Evolutionary conservation across 1,140 invertebrate genomes (phyloP).

Genomic region (Trichonephila clavata): DNA sequence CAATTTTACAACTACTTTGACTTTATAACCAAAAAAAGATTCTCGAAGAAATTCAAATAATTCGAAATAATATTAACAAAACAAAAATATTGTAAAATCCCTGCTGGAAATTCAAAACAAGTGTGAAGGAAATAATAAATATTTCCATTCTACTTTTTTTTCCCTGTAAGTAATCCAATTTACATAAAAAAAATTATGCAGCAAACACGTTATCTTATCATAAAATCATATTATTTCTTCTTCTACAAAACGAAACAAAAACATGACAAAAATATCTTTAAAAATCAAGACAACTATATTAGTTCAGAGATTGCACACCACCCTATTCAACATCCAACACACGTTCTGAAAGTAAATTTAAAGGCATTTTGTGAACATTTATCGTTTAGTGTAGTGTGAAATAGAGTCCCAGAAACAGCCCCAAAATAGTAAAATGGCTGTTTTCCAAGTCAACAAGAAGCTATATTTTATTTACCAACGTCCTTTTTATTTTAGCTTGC

Average conservation of each 20-base stretch:
- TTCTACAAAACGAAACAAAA: background rate
- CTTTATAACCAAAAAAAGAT: too few relatives aligned
- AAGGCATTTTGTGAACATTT: conserved; percentile 52
- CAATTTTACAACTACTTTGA: too few relatives aligned
- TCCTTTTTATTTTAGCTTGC: conserved; percentile 37
- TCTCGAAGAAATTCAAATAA: too few relatives aligned
- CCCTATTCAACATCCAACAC: background rate
- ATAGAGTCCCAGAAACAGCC: conserved; percentile 34
- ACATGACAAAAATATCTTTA: background rate
- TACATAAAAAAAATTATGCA: too few relatives aligned
- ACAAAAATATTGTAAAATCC: too few relatives aligned
- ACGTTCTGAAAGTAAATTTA: conserved; percentile 49
- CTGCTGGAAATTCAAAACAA: too few relatives aligned
- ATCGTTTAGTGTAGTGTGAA: conserved; percentile 31
- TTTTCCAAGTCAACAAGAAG: conserved; percentile 58
- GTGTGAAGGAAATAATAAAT: too few relatives aligned
- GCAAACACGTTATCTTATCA: background rate
- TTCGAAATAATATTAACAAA: too few relatives aligned
- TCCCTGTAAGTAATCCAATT: too few relatives aligned
- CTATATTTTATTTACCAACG: conserved; percentile 67
- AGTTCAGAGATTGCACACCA: background rate
- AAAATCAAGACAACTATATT: background rate
- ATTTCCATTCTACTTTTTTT: too few relatives aligned
- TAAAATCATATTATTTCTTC: background rate
- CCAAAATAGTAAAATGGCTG: conserved; percentile 50